Evolutionary conservation across 2,797 vertebrate genomes (phyloP), one percentile per base, ranked within the genome.

Genomic region (Scleropages formosus): DNA sequence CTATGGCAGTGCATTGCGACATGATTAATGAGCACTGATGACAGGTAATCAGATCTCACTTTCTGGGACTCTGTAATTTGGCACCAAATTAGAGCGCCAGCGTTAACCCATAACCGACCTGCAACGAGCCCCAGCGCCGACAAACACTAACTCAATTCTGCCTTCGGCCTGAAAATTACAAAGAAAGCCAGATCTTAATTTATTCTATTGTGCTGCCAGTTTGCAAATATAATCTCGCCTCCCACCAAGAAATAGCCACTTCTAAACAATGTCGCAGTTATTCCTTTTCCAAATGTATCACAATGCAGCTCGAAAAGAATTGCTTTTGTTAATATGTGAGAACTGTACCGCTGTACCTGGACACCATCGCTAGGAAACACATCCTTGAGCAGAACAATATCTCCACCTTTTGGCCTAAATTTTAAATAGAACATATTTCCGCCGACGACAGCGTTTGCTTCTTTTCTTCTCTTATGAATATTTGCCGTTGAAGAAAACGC

Each of bases 1-100:
- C 24, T 58, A n/a, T 44, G 27, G 26, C 1, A 22, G 44, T 3
- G n/a, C 51, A 18, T 27, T n/a, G 24, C 69, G 6, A 6, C 51
- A 59, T 72, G 69, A 72, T 72, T 72, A 72, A 72, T 72, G 69
- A 58, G 69, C 26, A 18, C 53, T 58, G 26, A 58, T 72, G 69
- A 58, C 51, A 59, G 16, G 69, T 44, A 72, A 72, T 72, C 69
- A 9, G 31, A 72, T 72, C 53, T 72, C 53, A 53, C 24, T 59
- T 59, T 59, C 69, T 58, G 53, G n/a, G 26, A 26, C 12, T 58
- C 15, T 39, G 53, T 72, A 72, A 72, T 59, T 72, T 72, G 10
- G 53, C 27, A 58, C 53, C 69, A 51, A 59, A 72, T 72, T 72
- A 59, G 69, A 72, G 69, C 26, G 24, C 53, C 24, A 56, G 26